Conservation (phyloP, 2,888 invertebrate species). For the Cancer borealis region DNA sequence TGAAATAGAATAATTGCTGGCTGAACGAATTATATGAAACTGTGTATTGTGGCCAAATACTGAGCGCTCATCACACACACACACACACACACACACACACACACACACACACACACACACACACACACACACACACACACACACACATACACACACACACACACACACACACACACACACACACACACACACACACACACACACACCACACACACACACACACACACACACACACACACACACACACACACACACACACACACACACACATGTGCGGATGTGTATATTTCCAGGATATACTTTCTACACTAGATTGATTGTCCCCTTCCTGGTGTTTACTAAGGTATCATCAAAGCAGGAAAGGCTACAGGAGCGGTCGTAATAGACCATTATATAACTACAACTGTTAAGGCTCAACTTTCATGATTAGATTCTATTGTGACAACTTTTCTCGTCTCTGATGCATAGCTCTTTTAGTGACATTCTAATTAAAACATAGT, state of each 20-base stretch:
- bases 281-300: not conserved
- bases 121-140: conserved; percentile 29
- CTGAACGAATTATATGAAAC: not conserved
- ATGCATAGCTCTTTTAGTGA: too few species aligned
- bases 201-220: conserved; percentile 44
- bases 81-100: conserved; percentile 40
- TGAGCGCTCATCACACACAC: not conserved
- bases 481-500: too few species aligned
- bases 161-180: not conserved
- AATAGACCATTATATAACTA: not conserved
- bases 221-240: not conserved
- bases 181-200: conserved; percentile 39
- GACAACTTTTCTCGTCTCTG: not conserved
- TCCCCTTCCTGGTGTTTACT: not conserved
- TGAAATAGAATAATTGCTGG: not conserved
- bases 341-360: not conserved
- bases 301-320: not conserved
- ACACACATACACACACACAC: not conserved
- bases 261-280: not conserved
- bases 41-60: not conserved
- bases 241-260: not conserved
- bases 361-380: not conserved
- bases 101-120: conserved; percentile 36
- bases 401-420: not conserved
- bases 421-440: not conserved